These are phyloP conservation scores for Corynorhinus townsendii DNA, from an alignment of 2,113 vertebrate species.

Conservation along the genomic window DNA sequence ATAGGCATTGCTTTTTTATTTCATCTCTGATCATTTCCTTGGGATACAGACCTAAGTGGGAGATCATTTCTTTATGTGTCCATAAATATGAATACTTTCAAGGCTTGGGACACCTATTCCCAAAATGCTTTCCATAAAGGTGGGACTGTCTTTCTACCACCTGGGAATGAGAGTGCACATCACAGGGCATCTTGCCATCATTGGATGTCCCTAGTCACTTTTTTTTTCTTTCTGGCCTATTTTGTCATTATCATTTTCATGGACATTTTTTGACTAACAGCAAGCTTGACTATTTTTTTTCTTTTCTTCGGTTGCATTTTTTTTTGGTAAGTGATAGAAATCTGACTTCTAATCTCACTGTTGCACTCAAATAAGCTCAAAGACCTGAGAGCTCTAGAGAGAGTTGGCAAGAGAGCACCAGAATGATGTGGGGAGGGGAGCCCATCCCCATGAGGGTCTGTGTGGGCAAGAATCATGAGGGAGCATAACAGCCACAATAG, in stretches of 20 bases:
- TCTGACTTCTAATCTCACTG: not conserved
- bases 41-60: not conserved
- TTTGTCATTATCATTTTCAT: not conserved
- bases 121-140: not conserved
- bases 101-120: not conserved
- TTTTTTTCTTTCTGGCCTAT: not conserved
- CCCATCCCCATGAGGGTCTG: not conserved
- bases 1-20: not conserved
- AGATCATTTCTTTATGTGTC: not conserved
- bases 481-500: not conserved
- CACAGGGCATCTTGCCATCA: not conserved
- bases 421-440: not conserved
- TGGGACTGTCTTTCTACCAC: not conserved
- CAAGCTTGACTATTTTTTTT: not conserved
- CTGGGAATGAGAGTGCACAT: not conserved
- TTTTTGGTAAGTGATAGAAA: not conserved
- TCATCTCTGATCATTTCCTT: slow-evolving; percentile 10
- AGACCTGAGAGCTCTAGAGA: not conserved
- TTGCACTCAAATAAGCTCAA: not conserved
- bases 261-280: not conserved
- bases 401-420: not conserved
- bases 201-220: not conserved
- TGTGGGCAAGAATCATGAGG: not conserved
- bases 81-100: not conserved
- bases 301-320: not conserved